Conservation (phyloP, 2,888 invertebrate species). For the Phlogophora meticulosa region DNA sequence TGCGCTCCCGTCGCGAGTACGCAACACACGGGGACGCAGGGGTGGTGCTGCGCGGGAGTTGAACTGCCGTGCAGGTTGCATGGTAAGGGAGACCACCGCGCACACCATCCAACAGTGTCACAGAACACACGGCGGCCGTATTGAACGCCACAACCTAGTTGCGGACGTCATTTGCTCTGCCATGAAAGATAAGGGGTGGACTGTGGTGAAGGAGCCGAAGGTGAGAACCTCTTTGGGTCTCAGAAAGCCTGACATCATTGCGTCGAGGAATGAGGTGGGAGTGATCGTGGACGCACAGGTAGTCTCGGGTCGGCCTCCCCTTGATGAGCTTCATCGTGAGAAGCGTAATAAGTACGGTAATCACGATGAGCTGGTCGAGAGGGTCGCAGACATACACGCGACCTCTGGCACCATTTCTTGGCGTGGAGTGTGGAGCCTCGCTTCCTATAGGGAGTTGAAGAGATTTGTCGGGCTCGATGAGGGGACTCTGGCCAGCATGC, state of each 20-base stretch:
- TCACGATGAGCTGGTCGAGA: constrained; percentile 59
- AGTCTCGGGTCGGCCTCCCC: constrained; percentile 58
- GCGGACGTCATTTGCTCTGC: constrained; percentile 55
- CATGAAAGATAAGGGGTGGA: constrained; percentile 65
- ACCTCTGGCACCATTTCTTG: constrained; percentile 63
- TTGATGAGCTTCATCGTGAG: constrained; percentile 60
- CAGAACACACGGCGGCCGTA: constrained; percentile 72
- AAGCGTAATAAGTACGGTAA: constrained; percentile 65
- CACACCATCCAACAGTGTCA: too few relatives aligned
- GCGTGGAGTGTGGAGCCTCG: constrained; percentile 58
- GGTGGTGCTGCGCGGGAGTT: too few relatives aligned
- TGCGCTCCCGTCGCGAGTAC: too few relatives aligned
- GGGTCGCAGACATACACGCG: constrained; percentile 48
- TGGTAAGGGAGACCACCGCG: too few relatives aligned
- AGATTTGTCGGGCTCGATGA: constrained; percentile 17
- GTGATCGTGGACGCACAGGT: too few relatives aligned
- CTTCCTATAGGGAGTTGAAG: constrained; percentile 42
- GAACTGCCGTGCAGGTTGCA: too few relatives aligned
- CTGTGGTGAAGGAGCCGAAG: constrained; percentile 63
- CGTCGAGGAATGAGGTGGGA: too few relatives aligned
- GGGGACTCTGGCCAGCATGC: neutral
- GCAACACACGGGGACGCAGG: too few relatives aligned
- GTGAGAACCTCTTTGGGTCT: constrained; percentile 62
- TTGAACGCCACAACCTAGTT: constrained; percentile 68
- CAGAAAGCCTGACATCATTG: too few relatives aligned